Evolutionary conservation across 2,797 vertebrate species (phyloP).

Genomic region (Acipenser oxyrinchus): DNA sequence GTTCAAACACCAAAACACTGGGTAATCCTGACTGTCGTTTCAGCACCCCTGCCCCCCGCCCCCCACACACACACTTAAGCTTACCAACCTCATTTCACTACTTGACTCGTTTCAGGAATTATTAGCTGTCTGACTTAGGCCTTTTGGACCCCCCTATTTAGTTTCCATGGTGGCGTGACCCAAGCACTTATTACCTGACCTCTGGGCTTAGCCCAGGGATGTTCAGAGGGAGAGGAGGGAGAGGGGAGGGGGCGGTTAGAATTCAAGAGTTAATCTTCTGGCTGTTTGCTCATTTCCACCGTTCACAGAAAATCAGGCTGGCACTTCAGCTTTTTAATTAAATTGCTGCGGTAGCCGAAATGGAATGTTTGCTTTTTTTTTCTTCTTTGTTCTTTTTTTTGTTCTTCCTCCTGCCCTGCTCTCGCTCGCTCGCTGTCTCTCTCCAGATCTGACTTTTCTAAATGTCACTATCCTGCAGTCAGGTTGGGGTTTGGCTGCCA

Average conservation of each 20-base stretch:
- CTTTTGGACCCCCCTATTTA: constrained; percentile 35
- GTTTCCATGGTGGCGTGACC: constrained; percentile 62
- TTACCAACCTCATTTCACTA: constrained; percentile 14
- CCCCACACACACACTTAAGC: background rate
- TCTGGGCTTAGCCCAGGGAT: constrained; percentile 47
- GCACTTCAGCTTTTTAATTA: constrained; percentile 65
- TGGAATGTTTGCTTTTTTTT: constrained; percentile 71
- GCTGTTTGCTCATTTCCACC: constrained; percentile 44
- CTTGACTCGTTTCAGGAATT: constrained; percentile 43
- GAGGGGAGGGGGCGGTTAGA: constrained; percentile 11
- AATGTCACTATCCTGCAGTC: background rate
- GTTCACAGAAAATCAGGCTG: constrained; percentile 27
- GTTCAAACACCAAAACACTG: background rate
- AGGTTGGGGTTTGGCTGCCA: background rate
- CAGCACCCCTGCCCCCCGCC: background rate
- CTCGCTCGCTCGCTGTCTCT: constrained; percentile 22
- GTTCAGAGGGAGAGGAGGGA: background rate
- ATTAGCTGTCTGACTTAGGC: constrained; percentile 45
- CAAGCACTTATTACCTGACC: constrained; percentile 59
- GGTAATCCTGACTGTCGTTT: background rate
- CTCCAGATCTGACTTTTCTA: background rate
- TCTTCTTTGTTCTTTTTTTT: constrained; percentile 18
- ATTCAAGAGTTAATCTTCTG: constrained; percentile 40
- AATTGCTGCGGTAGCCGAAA: constrained; percentile 75
- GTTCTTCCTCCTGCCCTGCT: constrained; percentile 14